Percentiles rank a stretch among this genome's conserved stretches.
These are phyloP conservation scores for Cyrtorhinus lividipennis DNA, from an alignment of 1,140 invertebrate species.

Conservation along the genomic window DNA sequence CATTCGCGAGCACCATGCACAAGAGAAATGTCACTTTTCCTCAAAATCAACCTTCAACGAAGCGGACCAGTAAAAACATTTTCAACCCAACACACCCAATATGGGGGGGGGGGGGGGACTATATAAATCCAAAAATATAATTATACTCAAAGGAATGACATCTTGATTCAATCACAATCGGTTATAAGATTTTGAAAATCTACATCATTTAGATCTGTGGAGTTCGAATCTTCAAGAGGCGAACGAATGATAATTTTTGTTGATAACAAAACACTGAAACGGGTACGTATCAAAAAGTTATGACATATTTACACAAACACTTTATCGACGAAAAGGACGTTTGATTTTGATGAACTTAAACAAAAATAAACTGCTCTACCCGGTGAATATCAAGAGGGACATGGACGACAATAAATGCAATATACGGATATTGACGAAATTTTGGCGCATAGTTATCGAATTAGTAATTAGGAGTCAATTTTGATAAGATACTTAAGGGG, in stretches of 20 bases:
- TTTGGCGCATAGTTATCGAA: too few species aligned
- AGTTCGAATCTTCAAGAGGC: neutral
- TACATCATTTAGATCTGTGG: neutral
- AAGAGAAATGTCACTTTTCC: neutral
- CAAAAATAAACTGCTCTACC: neutral
- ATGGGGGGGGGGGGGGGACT: too few species aligned
- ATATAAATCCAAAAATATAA: neutral
- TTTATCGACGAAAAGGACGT: neutral
- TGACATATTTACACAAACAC: neutral
- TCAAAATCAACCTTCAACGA: neutral
- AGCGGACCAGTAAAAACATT: neutral
- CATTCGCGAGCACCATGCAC: neutral
- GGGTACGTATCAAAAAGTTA: neutral
- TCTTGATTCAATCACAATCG: neutral
- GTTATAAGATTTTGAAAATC: neutral
- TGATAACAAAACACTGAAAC: neutral
- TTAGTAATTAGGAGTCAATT: too few species aligned
- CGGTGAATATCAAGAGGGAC: too few species aligned
- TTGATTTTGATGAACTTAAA: neutral
- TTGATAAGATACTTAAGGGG: too few species aligned
- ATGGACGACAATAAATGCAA: too few species aligned
- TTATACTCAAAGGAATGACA: neutral
- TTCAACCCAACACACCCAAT: neutral
- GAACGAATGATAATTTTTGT: neutral
- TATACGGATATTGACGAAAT: too few species aligned